A percentile compares a stretch with the other conserved stretches of the same genome.
Conservation (phyloP, 1,140 invertebrate genomes). For the Meloidogyne chitwoodi region DNA sequence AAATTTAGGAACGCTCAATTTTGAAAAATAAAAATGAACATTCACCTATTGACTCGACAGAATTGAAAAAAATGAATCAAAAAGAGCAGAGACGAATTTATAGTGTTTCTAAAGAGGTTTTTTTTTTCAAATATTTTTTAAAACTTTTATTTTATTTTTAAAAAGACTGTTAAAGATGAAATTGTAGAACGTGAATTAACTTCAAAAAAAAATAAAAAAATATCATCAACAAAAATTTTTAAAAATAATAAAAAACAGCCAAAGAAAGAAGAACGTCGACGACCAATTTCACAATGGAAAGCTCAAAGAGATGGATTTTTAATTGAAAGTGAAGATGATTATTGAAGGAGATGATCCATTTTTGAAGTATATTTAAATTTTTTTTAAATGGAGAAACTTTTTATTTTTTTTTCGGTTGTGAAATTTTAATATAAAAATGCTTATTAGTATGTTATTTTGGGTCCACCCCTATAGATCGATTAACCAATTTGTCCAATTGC, state of each 20-base stretch:
- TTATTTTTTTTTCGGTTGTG: no score
- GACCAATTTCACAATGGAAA: not conserved
- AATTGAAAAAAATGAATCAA: conserved; percentile 32
- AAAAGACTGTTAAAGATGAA: not conserved
- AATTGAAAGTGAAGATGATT: not conserved
- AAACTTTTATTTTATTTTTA: not conserved
- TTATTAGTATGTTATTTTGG: no score
- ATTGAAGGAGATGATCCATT: no score
- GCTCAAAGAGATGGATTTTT: not conserved
- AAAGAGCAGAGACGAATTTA: conserved; percentile 16
- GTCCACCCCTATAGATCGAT: no score
- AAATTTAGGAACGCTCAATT: conserved; percentile 24
- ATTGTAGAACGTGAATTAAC: not conserved
- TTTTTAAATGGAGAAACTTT: no score
- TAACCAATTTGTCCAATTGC: no score
- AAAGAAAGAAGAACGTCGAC: not conserved
- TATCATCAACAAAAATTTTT: no score
- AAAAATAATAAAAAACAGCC: no score
- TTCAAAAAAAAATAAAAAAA: no score
- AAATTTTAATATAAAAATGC: no score
- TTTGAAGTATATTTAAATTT: no score
- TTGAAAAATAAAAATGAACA: conserved; percentile 29
- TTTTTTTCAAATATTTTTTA: not conserved
- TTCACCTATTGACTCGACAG: conserved; percentile 30
- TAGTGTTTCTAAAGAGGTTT: not conserved